A percentile compares a stretch with the other conserved stretches of the same genome.
Conservation (phyloP, 2,797 vertebrate genomes). For the Pseudochirops cupreus region DNA sequence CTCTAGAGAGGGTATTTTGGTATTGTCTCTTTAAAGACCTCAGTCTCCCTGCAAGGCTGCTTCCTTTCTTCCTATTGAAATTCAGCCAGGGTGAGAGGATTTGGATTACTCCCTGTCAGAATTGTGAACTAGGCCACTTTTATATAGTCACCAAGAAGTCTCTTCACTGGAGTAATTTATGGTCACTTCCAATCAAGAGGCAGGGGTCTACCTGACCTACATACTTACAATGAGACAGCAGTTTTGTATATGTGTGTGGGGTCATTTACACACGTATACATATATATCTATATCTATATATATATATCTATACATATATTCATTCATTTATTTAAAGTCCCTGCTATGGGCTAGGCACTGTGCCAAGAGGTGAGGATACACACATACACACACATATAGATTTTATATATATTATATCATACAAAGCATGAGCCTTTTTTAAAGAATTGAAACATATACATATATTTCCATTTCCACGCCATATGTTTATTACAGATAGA, state of each 20-base stretch:
- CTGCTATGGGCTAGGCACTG: background rate
- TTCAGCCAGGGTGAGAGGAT: background rate
- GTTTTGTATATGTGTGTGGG: background rate
- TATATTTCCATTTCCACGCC: background rate
- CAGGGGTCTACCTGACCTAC: background rate
- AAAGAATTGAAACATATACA: background rate
- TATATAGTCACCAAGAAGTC: background rate
- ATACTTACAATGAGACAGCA: background rate
- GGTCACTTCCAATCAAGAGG: constrained; percentile 6
- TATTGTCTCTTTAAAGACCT: background rate
- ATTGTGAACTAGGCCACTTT: background rate
- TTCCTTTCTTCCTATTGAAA: background rate
- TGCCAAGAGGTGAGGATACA: background rate
- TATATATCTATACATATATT: background rate
- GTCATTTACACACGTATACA: background rate
- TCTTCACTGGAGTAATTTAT: background rate
- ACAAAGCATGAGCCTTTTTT: background rate
- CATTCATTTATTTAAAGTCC: background rate
- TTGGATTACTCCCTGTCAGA: background rate
- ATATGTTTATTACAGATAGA: background rate
- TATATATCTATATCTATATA: background rate
- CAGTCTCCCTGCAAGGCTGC: background rate
- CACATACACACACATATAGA: background rate
- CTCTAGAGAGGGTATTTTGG: background rate
- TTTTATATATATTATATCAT: background rate